These are phyloP conservation scores for Magallana gigas DNA, from an alignment of 1,140 invertebrate species.

Conservation along the genomic window DNA sequence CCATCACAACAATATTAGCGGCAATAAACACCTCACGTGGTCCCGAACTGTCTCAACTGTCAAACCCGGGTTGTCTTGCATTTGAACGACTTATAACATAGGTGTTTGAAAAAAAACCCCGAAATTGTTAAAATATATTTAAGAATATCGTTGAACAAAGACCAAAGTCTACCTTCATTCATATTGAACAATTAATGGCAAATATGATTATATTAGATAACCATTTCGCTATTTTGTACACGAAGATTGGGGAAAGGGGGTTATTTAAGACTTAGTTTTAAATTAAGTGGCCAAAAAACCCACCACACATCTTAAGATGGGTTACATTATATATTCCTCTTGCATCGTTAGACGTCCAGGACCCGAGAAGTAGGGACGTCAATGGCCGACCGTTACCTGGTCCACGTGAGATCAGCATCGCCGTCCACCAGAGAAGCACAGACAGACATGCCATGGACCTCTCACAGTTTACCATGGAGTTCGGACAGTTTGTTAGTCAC, in stretches of 20 bases:
- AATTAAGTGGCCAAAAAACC: too few relatives aligned
- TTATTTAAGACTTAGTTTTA: too few relatives aligned
- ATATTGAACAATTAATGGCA: not conserved
- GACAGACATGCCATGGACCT: conserved; percentile 30
- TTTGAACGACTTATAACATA: too few relatives aligned
- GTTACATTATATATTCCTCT: not conserved
- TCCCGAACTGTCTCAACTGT: too few relatives aligned
- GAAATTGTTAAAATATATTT: too few relatives aligned
- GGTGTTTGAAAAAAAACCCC: too few relatives aligned
- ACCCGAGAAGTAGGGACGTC: conserved; percentile 45
- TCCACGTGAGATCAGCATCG: conserved; percentile 53
- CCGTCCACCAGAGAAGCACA: conserved; percentile 47
- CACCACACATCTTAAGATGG: too few relatives aligned
- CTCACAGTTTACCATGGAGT: conserved; percentile 61
- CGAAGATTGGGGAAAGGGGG: too few relatives aligned
- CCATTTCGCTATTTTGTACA: not conserved
- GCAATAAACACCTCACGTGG: too few relatives aligned
- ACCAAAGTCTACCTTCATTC: not conserved
- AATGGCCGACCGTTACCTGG: conserved; percentile 51
- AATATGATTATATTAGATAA: not conserved
- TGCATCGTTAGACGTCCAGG: conserved; percentile 38
- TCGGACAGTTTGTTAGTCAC: conserved; percentile 69
- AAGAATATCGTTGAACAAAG: not conserved
- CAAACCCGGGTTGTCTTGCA: too few relatives aligned
- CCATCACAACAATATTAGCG: too few relatives aligned